These are phyloP conservation scores for Phataginus tricuspis DNA, from an alignment of 2,797 vertebrate genomes.

Conservation along the genomic window DNA sequence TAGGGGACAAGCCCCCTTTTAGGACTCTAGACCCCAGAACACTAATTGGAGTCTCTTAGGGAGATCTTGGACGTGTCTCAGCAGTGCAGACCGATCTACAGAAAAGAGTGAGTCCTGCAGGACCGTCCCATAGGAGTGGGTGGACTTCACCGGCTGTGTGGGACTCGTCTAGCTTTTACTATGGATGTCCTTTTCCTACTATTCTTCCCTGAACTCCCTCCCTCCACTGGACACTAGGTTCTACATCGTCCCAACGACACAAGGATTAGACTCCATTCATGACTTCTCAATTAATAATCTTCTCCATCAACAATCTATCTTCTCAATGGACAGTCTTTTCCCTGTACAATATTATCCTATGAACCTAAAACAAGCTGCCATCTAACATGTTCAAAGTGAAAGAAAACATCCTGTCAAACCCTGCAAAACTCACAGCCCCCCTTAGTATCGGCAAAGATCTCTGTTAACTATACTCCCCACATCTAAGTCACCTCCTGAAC, in stretches of 20 bases:
- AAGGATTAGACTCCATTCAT: background rate
- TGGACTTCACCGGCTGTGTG: no score
- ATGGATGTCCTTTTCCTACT: background rate
- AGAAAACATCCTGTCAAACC: background rate
- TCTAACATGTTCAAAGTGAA: background rate
- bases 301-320: background rate
- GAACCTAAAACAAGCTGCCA: background rate
- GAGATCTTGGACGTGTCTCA: background rate
- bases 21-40: background rate
- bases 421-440: background rate
- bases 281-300: no score
- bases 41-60: no score
- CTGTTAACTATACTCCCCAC: background rate
- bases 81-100: background rate
- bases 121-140: no score
- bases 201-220: background rate
- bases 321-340: background rate
- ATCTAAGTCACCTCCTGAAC: background rate
- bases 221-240: background rate
- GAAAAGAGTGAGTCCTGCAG: no score
- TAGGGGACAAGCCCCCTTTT: background rate
- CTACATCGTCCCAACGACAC: background rate
- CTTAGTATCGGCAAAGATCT: background rate
- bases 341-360: background rate
- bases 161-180: background rate